Evolutionary conservation across 2,888 invertebrate genomes (phyloP).

Genomic region (Lampropteryx suffumata): DNA sequence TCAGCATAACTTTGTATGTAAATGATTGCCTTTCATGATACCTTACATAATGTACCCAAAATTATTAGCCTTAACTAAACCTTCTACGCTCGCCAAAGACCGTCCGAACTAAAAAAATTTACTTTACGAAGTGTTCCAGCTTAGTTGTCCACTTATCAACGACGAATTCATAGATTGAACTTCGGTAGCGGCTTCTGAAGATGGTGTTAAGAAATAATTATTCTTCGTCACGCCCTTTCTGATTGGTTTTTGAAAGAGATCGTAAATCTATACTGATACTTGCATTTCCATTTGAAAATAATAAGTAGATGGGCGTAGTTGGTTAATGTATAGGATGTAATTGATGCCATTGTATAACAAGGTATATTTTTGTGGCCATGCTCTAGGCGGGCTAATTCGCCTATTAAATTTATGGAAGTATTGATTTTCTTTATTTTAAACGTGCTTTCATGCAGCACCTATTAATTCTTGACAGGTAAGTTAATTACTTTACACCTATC

Average conservation of each 20-base stretch:
- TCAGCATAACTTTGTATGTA: too few species aligned
- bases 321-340: constrained; percentile 45
- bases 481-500: neutral
- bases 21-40: too few species aligned
- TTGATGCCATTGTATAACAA: constrained; percentile 30
- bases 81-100: too few species aligned
- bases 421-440: neutral
- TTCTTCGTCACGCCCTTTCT: constrained; percentile 68
- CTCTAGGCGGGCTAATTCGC: constrained; percentile 1
- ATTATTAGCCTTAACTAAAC: too few species aligned
- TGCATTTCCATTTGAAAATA: constrained; percentile 61
- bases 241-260: constrained; percentile 77
- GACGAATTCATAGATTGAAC: constrained; percentile 40
- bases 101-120: too few species aligned
- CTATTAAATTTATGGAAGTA: constrained; percentile 12
- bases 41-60: too few species aligned
- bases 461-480: neutral
- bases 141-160: neutral
- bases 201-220: constrained; percentile 82
- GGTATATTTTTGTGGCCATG: constrained; percentile 22
- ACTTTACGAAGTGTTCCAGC: constrained; percentile 1
- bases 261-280: constrained; percentile 70
- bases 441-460: neutral
- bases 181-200: constrained; percentile 70
- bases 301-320: constrained; percentile 58